Conservation (phyloP, 2,888 invertebrate species). For the Meiosimyza platycephala region DNA sequence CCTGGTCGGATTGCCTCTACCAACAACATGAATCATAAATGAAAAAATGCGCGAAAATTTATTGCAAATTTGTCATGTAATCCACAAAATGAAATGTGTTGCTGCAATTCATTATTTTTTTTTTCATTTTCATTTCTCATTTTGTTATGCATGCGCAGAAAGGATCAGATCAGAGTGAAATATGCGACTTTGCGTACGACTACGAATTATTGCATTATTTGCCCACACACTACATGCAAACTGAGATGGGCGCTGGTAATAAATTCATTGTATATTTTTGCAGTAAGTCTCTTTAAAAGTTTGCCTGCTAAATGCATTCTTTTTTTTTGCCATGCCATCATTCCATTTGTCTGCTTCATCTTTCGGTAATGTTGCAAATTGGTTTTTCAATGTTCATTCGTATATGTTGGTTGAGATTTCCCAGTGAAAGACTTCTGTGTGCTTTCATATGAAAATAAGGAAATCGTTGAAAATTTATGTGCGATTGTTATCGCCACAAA, state of each 20-base stretch:
- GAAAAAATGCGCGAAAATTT: constrained; percentile 19
- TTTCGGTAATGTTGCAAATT: constrained; percentile 4
- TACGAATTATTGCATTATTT: constrained; percentile 10
- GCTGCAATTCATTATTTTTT: background rate
- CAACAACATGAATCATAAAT: constrained; percentile 8
- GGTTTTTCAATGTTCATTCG: background rate
- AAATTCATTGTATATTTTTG: background rate
- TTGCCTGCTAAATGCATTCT: no score
- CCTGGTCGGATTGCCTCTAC: no score
- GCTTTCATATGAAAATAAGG: background rate
- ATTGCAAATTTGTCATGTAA: constrained; percentile 13
- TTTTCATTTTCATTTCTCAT: constrained; percentile 28
- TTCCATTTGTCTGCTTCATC: background rate
- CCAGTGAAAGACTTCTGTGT: background rate
- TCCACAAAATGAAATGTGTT: constrained; percentile 10
- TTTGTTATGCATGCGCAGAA: constrained; percentile 8
- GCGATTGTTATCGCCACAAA: background rate
- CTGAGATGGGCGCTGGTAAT: no score
- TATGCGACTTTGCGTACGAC: constrained; percentile 4
- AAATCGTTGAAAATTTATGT: constrained; percentile 6
- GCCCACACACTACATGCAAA: constrained; percentile 12
- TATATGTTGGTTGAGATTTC: background rate
- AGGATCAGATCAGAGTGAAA: background rate
- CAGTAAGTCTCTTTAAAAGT: background rate
- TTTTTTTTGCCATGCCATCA: no score